A percentile compares a stretch with the other conserved stretches of the same genome.
phyloP scores from a whole-genome alignment of 2,888 invertebrate species.

The Phoronis australis region DNA sequence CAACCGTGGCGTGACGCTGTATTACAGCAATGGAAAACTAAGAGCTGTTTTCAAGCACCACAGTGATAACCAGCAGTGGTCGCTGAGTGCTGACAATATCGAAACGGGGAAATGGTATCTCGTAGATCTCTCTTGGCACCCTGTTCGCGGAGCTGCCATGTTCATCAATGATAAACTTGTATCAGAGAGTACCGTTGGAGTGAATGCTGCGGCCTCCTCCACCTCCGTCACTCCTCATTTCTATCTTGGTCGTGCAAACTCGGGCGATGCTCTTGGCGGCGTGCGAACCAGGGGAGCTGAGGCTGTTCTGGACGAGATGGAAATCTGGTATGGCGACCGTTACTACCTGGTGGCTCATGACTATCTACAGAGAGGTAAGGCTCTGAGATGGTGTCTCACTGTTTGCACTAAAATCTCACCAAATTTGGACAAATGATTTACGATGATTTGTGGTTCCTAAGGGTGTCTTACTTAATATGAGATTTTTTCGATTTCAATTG shows the following conservation, averaged over 20 bases:
- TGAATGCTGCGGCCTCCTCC: too few relatives aligned
- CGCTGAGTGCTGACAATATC: neutral
- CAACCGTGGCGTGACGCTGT: neutral
- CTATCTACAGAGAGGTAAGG: conserved; percentile 35
- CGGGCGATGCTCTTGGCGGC: conserved; percentile 24
- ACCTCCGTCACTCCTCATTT: conserved; percentile 11
- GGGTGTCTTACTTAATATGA: too few relatives aligned
- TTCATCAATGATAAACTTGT: neutral
- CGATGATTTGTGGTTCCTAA: too few relatives aligned
- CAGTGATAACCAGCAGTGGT: neutral
- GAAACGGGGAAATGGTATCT: neutral
- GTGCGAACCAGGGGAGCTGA: too few relatives aligned
- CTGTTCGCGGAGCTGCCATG: neutral
- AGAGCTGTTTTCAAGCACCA: neutral
- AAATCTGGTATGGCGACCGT: conserved; percentile 37
- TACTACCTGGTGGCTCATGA: conserved; percentile 35
- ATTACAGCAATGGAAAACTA: neutral
- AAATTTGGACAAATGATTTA: too few relatives aligned
- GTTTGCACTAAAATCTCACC: conserved; percentile 3
- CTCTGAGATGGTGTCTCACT: neutral
- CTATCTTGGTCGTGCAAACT: conserved; percentile 32
- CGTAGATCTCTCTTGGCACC: neutral
- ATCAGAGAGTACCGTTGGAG: too few relatives aligned
- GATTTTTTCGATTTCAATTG: too few relatives aligned
- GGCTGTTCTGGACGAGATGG: conserved; percentile 35